Base-by-base conservation (phyloP, 2,113 vertebrate genomes). In the Neogale vison region DNA sequence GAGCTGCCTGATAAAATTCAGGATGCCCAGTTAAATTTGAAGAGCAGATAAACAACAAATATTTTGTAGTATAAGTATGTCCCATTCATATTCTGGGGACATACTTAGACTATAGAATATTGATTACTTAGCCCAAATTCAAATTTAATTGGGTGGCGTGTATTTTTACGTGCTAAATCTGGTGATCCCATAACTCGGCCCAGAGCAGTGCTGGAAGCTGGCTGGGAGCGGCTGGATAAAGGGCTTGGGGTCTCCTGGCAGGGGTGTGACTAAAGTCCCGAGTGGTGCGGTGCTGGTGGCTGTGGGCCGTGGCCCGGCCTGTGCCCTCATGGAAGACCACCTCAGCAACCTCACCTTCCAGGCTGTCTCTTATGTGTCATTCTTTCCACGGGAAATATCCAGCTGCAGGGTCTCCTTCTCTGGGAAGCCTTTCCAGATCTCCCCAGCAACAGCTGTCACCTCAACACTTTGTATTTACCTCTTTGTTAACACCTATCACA, bases 101-200 rank as follows among this genome's bases (percentile, higher is more conserved):
- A 24, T 91, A 29, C 65, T 90, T 85, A 50, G 14, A 23, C 13
- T 52, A 57, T 42, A 74, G 88, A 83, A 63, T 90, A 55, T 26
- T 50, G 31, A 45, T 5, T 52, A 23, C 72, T 93, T 63, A 87
- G 72, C 18, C n/a, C 31, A 55, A 88, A 88, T 88, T 47, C 69
- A 59, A 77, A 91, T 45, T 42, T 79, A 65, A 80, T 45, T 50
- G 81, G 17, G 13, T 31, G 9, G 6, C 81, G 10, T 95, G 4
- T 65, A 69, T 79, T 96, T 94, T 90, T 79, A 65, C 72, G 95
- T 92, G 80, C 31, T 90, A 79, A 93, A 94, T 71, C 72, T 92
- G 50, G 59, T 57, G 23, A 80, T 26, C 67, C 29, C 74, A 42
- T 42, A 77, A 91, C 31, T 9, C 65, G 34, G 63, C n/a, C 55